Base-by-base conservation (phyloP, 1,140 invertebrate species). In the Rhynchophorus ferrugineus region DNA sequence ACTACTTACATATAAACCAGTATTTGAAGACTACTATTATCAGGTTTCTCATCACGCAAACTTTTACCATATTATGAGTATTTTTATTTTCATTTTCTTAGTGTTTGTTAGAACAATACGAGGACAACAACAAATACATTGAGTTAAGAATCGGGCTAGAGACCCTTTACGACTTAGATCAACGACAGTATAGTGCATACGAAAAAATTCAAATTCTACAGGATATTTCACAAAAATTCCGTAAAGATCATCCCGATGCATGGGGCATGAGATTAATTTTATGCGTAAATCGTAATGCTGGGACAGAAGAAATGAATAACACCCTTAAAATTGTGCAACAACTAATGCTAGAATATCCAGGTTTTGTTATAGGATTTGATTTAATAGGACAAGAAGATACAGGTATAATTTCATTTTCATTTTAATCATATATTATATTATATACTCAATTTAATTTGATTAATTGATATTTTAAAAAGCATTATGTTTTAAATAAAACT, bases 111-210 rank as follows among this genome's bases (percentile, higher is more conserved):
- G 82, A 88, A 58, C 73, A 86, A 7, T 79, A 82, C 57, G 75
- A 84, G 1, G 89, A 92, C 60, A 88, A 89, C 62, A 73, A 92
- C 0, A 79, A 85, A 71, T 91, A 91, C 57, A 57, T 88, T 0
- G 89, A 93, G 73, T 63, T 91, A 1, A 65, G 82, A 53, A 61
- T 66, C 48, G 77, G 66, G 55, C 70, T 78, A 49, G 76, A 63
- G 1, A 21, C 50, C 19, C 53, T 77, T 1, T 79, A 80, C 45
- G 72, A 77, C 16, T 57, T 79, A 0, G 59, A 81, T 53, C 78
- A 79, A 0, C 74, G 58, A 0, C 39, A 35, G 0, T 73, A 78
- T 21, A 58, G 47, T 1, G 37, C 61, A 2, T 11, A 69, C 0
- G 69, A 79, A 41, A 64, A 73, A 1, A 61, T 75, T 2, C 16